Evolutionary conservation across 1,140 invertebrate genomes (phyloP), one percentile per base, ranked within the genome.

Genomic region (Nephila pilipes): DNA sequence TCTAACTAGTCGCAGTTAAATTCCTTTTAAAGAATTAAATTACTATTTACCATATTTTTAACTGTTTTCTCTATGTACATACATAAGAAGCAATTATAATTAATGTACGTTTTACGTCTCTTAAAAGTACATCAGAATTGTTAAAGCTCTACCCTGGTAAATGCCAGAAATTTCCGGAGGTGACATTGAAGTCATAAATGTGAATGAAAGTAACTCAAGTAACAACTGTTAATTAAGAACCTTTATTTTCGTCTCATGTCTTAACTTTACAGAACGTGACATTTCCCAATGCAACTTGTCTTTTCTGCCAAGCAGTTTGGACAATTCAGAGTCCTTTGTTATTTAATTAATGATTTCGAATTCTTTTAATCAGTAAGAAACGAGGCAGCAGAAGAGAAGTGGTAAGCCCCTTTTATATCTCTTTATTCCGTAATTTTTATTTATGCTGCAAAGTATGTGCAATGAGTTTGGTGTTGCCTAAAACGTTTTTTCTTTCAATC

Each of bases 331-430:
- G n/a, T 65, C 69, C 69, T 29, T 75, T 16, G 69, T 75, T 75
- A 75, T 75, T 75, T 75, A 75, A 75, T 75, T 36, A 75, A 75
- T 75, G 69, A 75, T 75, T 75, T 75, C 25, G 36, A 75, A 75
- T 32, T 25, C 69, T 75, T 36, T 75, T 75, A 25, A 75, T 75
- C 16, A 75, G 69, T 32, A 16, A 75, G 69, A 4, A 36, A 75
- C 69, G 25, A 75, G 18, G 69, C 14, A 36, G 29, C 29, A 32
- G 12, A 46, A 46, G 12, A 1, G 4, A 46, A 46, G 8, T 46
- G 46, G 29, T 18, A 32, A 25, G 36, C 69, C 18, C 14, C 20
- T 75, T 75, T 32, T 29, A 65, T 25, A 8, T 10, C 12, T 25
- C 63, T 65, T 65, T 65, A n/a, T 65, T 65, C 25, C 25, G n/a